Percentiles rank a stretch among this genome's conserved stretches.
phyloP scores from a whole-genome alignment of 1,140 invertebrate genomes.

The Gonioctena quinquepunctata region DNA sequence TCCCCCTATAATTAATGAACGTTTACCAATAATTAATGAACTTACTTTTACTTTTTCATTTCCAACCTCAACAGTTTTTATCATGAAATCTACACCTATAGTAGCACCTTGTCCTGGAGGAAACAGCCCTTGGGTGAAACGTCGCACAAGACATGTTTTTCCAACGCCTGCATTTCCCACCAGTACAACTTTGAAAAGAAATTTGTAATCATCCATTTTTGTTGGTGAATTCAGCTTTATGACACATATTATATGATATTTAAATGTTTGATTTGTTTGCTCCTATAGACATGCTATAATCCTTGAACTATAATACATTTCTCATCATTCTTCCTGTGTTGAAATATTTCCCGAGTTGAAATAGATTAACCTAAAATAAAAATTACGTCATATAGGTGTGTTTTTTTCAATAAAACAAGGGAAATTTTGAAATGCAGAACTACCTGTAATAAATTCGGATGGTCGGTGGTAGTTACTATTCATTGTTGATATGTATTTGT shows the following conservation, averaged over 20 bases:
- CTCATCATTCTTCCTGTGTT: background rate
- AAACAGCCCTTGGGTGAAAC: constrained; percentile 91
- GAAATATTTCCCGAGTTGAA: background rate
- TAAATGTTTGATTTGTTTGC: background rate
- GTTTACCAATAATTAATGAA: too few relatives aligned
- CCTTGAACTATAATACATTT: background rate
- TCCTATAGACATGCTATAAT: background rate
- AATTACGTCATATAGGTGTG: constrained; percentile 33
- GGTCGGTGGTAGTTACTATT: background rate
- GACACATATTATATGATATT: background rate
- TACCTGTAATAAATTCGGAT: background rate
- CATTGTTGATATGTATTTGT: background rate
- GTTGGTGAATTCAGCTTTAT: background rate
- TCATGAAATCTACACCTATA: constrained; percentile 99
- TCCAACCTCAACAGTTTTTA: constrained; percentile 97
- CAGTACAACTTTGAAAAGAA: constrained; percentile 95
- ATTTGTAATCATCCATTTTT: constrained; percentile 96
- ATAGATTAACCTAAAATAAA: constrained; percentile 5
- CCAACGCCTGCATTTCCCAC: constrained; percentile 95
- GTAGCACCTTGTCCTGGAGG: constrained; percentile 97
- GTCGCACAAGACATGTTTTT: constrained; percentile 89
- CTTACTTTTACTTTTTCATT: constrained; percentile 97
- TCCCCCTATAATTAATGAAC: too few relatives aligned
- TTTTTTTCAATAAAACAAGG: constrained; percentile 11
- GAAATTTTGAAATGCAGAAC: background rate